phyloP scores from a whole-genome alignment of 2,888 invertebrate genomes.

The Drosophila nr. fundita region DNA sequence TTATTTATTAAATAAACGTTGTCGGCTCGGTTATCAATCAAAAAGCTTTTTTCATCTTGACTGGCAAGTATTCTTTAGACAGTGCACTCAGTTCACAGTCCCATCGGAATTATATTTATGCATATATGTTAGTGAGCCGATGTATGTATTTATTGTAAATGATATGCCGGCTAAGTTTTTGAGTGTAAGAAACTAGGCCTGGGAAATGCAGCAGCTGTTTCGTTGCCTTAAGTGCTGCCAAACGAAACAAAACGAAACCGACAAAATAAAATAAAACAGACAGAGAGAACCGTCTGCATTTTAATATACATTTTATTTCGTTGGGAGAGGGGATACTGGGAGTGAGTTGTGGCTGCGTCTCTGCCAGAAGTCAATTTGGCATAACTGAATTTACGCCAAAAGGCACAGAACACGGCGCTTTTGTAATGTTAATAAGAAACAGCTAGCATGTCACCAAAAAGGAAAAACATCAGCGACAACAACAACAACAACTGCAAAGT shows the following conservation, averaged over 20 bases:
- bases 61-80: constrained; percentile 36
- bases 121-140: not conserved
- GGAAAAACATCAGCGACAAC: constrained; percentile 37
- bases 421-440: constrained; percentile 76
- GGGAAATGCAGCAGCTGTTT: constrained; percentile 68
- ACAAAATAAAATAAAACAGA: constrained; percentile 49
- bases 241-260: constrained; percentile 38
- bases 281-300: constrained; percentile 57
- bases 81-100: constrained; percentile 33
- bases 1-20: constrained; percentile 73
- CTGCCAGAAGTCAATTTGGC: constrained; percentile 71
- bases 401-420: constrained; percentile 67
- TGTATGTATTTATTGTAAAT: constrained; percentile 46
- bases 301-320: constrained; percentile 55
- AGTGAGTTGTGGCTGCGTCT: constrained; percentile 3
- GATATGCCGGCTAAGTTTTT: constrained; percentile 41
- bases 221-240: constrained; percentile 65
- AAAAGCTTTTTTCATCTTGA: constrained; percentile 66
- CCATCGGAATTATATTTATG: constrained; percentile 1
- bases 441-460: constrained; percentile 34
- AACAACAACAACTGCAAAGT: not conserved
- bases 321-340: not conserved
- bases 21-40: constrained; percentile 70
- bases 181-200: constrained; percentile 59
- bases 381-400: constrained; percentile 69